Base-by-base conservation (phyloP, 2,113 vertebrate species). In the Phaethon lepturus region DNA sequence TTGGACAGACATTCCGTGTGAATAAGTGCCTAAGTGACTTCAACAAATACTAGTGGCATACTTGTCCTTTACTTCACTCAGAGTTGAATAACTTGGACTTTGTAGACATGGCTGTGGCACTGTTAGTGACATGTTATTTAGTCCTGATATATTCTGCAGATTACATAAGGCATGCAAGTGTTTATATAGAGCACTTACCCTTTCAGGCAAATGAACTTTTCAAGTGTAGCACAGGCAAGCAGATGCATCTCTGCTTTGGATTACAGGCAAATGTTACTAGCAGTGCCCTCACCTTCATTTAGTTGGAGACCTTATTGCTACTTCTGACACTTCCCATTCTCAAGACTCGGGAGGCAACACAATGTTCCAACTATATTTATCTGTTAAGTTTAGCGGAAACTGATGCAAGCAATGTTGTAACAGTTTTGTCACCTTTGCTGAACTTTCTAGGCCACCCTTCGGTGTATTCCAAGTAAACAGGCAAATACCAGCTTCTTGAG, bases 1-100 rank as follows among this genome's bases (percentile, higher is more conserved):
- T 73, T 75, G 42, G 35, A 86, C 68, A 75, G 85, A 86, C 26
- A 20, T 67, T 79, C 33, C 0, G 0, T 72, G 80, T 89, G 79
- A 76, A 2, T 60, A 91, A 92, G 93, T 89, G 91, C 91, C 88
- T 89, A 56, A 63, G 84, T 93, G 75, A 82, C 86, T 88, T 90
- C 73, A 56, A n/a, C 56, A 60, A 49, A 56, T 29, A n/a, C 73
- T 55, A 35, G 77, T 44, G 73, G 72, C 56, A 6, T 53, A 44
- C 14, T 50, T 74, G 80, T 86, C 56, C 56, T 86, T 82, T 10
- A 71, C 50, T 33, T 79, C n/a, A 17, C 38, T 80, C 35, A 13
- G 56, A 79, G 55, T 59, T 66, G 55, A 86, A 22, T 66, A 63
- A 52, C 55, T 50, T 31, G 9, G 35, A 47, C 60, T 29, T 80